A percentile compares a stretch with the other conserved stretches of the same genome.
These are phyloP conservation scores for Prunella fulvescens DNA, from an alignment of 2,113 vertebrate genomes.

Conservation along the genomic window DNA sequence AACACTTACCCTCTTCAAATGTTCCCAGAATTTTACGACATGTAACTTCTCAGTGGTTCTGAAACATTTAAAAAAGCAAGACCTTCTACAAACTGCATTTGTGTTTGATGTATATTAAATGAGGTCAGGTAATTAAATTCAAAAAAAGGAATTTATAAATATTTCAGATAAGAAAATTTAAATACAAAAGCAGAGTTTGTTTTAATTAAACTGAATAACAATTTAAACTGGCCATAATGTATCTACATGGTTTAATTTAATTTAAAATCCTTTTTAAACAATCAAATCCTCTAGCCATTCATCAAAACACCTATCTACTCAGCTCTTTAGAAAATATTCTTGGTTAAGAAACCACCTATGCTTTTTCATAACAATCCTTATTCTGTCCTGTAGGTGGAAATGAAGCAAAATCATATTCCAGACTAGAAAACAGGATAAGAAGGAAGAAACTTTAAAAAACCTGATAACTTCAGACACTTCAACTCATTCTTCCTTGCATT, in stretches of 20 bases:
- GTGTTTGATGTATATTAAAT: constrained; percentile 76
- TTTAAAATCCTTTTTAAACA: constrained; percentile 69
- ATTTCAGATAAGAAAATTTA: constrained; percentile 80
- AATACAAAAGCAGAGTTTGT: constrained; percentile 80
- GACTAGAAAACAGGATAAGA: constrained; percentile 71
- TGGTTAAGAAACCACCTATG: constrained; percentile 51
- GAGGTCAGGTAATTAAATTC: constrained; percentile 78
- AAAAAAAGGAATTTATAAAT: constrained; percentile 81
- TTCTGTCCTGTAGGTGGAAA: constrained; percentile 54
- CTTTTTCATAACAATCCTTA: constrained; percentile 43
- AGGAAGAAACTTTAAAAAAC: constrained; percentile 69
- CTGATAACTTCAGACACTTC: constrained; percentile 66
- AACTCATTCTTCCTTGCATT: constrained; percentile 61
- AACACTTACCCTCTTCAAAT: constrained; percentile 73
- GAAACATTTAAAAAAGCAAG: constrained; percentile 79
- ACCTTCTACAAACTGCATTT: constrained; percentile 71
- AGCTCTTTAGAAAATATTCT: constrained; percentile 47
- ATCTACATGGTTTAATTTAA: constrained; percentile 68
- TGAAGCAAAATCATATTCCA: constrained; percentile 60
- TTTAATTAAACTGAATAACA: constrained; percentile 75
- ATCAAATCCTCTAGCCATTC: constrained; percentile 59
- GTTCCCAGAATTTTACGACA: constrained; percentile 64
- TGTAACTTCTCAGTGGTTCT: constrained; percentile 49
- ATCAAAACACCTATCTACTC: constrained; percentile 49
- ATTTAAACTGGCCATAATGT: constrained; percentile 61